These are phyloP conservation scores for Physeter macrocephalus DNA, from an alignment of 2,113 vertebrate species.

Conservation along the genomic window DNA sequence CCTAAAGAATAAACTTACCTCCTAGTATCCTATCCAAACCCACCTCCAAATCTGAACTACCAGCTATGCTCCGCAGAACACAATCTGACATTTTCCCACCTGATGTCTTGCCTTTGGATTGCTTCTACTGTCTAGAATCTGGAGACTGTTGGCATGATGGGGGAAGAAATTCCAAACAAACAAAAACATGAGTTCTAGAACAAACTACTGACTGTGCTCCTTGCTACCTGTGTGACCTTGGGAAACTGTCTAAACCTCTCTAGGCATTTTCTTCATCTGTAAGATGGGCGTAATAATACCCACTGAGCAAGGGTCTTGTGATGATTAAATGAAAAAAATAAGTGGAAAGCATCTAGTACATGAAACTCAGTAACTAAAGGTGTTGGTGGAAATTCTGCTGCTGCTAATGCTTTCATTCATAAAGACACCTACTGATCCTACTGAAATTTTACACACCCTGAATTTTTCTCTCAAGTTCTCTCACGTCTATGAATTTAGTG, in stretches of 20 bases:
- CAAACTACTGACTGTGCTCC: background rate
- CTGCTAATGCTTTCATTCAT: background rate
- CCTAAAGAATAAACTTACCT: background rate
- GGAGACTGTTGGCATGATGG: background rate
- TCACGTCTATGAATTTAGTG: background rate
- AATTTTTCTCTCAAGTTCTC: background rate
- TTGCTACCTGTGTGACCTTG: background rate
- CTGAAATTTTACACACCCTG: background rate
- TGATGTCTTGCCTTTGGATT: background rate
- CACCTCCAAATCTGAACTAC: background rate
- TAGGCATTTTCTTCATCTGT: background rate
- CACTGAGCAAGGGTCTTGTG: background rate
- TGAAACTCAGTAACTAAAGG: background rate
- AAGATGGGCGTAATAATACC: background rate
- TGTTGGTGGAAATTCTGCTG: background rate
- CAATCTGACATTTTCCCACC: background rate
- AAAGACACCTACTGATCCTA: background rate
- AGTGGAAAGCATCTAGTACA: background rate
- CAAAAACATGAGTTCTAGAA: background rate
- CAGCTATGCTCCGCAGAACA: background rate
- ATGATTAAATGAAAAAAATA: background rate
- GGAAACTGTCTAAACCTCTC: background rate
- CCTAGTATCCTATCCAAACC: background rate
- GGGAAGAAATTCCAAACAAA: background rate
- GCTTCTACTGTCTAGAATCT: background rate